Evolutionary conservation across 2,888 invertebrate genomes (phyloP).

Genomic region (Ommatoiulus sabulosus): DNA sequence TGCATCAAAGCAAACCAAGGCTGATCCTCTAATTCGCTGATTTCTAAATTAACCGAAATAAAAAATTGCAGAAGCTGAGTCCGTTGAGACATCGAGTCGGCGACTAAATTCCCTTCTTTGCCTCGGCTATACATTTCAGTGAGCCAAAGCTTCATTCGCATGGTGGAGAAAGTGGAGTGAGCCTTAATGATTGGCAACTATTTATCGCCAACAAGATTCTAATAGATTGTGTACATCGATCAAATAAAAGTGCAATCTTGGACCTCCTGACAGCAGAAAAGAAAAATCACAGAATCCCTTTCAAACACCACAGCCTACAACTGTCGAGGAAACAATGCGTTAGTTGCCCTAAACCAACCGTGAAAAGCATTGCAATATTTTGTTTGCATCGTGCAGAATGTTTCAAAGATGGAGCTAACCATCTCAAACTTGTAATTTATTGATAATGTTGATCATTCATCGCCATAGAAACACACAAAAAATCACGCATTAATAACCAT

Average conservation of each 20-base stretch:
- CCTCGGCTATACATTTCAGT: background rate
- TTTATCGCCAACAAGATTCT: conserved; percentile 35
- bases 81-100: background rate
- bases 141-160: background rate
- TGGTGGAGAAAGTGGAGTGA: background rate
- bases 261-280: background rate
- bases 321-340: background rate
- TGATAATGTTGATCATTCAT: too few species aligned
- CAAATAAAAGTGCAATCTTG: background rate
- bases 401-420: background rate
- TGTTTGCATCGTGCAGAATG: background rate
- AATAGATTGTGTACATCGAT: conserved; percentile 20
- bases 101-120: background rate
- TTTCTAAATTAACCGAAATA: background rate
- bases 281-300: background rate
- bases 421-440: too few species aligned
- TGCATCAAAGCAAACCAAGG: background rate
- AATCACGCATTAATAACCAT: too few species aligned
- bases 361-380: background rate
- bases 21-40: background rate
- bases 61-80: background rate
- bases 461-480: too few species aligned
- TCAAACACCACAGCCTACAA: background rate
- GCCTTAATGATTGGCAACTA: conserved; percentile 40
- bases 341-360: background rate